Evolutionary conservation across 2,113 vertebrate species (phyloP), one percentile per base, ranked within the genome.

Genomic region (Sylvilagus bachmani): DNA sequence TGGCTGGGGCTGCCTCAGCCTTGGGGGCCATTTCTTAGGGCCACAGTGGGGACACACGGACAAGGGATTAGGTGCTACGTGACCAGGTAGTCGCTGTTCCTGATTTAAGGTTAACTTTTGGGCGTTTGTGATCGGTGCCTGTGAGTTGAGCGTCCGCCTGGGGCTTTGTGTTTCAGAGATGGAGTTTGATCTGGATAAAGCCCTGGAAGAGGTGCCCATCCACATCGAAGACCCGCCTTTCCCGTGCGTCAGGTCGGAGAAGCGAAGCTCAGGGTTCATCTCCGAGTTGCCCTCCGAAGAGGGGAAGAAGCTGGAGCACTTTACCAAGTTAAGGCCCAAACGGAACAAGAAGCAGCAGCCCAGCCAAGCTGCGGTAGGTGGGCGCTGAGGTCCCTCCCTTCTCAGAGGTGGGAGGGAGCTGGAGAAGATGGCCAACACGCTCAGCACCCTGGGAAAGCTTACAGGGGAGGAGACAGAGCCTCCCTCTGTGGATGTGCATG

Each of bases 141-240:
- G 6, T 67, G 53, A 33, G 31, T 27, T 61, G 16, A 44, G 4
- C 6, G 55, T 85, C 19, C n/a, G 10, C 51, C 64, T 7, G 13
- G 29, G 36, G 82, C 97, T 96, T 93, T 97, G 44, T 96, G 51
- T 97, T 96, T 82, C 95, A 99, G 99, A 99, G 97, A 99, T 99
- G 99, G 99, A 99, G 97, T 99, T 99, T 98, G 99, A 99, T 97
- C 98, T 99, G 89, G 99, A 99, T 97, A 99, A 99, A 98, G 99
- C 99, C 17, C 98, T 99, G 96, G 99, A 99, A 97, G 99, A 99
- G 69, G 99, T 99, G 87, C 99, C 99, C 1, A 97, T 99, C 95
- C 99, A 99, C 77, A 94, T 99, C 58, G 99, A 99, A 93, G 99
- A 99, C 83, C 97, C 98, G 2, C 98, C 98, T 74, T 94, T 98